These are phyloP conservation scores for Eilema caniola DNA, from an alignment of 2,888 invertebrate genomes.

Conservation along the genomic window DNA sequence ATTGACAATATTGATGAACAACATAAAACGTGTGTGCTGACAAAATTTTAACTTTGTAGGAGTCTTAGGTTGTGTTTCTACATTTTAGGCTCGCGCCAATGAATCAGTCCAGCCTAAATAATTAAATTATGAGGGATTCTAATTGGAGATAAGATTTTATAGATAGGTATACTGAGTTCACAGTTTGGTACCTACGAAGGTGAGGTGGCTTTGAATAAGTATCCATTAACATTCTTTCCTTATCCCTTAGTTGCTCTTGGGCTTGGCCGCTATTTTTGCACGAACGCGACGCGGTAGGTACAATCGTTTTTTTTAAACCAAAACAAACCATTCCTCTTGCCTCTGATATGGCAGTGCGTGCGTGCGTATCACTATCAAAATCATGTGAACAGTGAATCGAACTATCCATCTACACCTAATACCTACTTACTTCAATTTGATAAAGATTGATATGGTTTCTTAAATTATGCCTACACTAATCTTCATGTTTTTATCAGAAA, in stretches of 20 bases:
- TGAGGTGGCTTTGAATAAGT: not conserved
- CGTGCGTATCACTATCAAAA: constrained; percentile 44
- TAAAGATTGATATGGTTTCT: constrained; percentile 18
- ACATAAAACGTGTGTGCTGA: too few relatives aligned
- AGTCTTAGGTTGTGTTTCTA: too few relatives aligned
- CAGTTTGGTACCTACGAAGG: not conserved
- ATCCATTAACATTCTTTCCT: constrained; percentile 27
- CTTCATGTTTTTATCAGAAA: not conserved
- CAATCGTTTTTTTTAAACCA: constrained; percentile 20
- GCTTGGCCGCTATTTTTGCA: constrained; percentile 37
- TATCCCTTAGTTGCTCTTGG: constrained; percentile 35
- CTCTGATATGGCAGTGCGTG: constrained; percentile 24
- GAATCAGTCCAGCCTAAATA: too few relatives aligned
- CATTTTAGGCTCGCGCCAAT: too few relatives aligned
- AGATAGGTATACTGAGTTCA: too few relatives aligned
- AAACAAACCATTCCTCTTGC: constrained; percentile 19
- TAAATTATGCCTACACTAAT: constrained; percentile 15
- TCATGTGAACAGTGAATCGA: constrained; percentile 20
- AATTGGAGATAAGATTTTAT: too few relatives aligned
- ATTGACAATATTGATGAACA: too few relatives aligned
- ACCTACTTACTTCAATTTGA: not conserved
- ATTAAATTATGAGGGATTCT: too few relatives aligned
- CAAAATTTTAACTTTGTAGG: too few relatives aligned
- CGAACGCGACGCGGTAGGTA: not conserved
- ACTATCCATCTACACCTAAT: not conserved